Conservation (phyloP, 2,888 invertebrate genomes). For the Omphaloscelis lunosa region DNA sequence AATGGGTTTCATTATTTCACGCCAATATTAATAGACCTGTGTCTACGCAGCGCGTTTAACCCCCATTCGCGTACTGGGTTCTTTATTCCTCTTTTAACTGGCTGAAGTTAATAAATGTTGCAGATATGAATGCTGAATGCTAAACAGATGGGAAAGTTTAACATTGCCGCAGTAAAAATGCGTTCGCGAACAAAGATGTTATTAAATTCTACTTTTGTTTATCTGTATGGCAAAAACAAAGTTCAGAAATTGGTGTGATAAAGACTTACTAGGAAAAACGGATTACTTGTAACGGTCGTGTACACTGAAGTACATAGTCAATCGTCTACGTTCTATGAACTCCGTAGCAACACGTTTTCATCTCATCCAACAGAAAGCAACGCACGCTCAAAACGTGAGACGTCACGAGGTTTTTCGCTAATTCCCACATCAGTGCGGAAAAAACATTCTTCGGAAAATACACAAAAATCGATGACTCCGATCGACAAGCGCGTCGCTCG, state of each 20-base stretch:
- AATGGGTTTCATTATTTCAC: constrained; percentile 87
- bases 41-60: constrained; percentile 74
- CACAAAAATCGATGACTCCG: constrained; percentile 65
- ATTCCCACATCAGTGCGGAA: constrained; percentile 43
- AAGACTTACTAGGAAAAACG: constrained; percentile 16
- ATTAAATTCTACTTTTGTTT: constrained; percentile 15
- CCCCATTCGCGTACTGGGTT: constrained; percentile 67
- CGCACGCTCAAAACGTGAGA: background rate
- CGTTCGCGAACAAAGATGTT: constrained; percentile 11
- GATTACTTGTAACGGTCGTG: constrained; percentile 16
- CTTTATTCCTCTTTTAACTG: constrained; percentile 58
- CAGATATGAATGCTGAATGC: constrained; percentile 53
- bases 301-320: constrained; percentile 8
- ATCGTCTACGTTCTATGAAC: constrained; percentile 23
- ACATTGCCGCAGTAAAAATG: constrained; percentile 33
- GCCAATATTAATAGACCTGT: constrained; percentile 84
- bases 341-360: background rate
- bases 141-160: constrained; percentile 40
- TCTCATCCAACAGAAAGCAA: constrained; percentile 17
- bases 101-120: constrained; percentile 45
- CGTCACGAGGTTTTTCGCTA: constrained; percentile 12
- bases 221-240: background rate
- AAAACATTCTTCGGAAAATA: constrained; percentile 59
- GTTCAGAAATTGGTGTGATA: constrained; percentile 26
- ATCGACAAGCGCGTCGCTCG: constrained; percentile 64